Evolutionary conservation across 2,888 invertebrate genomes (phyloP).

Genomic region (Calliopum simillimum): DNA sequence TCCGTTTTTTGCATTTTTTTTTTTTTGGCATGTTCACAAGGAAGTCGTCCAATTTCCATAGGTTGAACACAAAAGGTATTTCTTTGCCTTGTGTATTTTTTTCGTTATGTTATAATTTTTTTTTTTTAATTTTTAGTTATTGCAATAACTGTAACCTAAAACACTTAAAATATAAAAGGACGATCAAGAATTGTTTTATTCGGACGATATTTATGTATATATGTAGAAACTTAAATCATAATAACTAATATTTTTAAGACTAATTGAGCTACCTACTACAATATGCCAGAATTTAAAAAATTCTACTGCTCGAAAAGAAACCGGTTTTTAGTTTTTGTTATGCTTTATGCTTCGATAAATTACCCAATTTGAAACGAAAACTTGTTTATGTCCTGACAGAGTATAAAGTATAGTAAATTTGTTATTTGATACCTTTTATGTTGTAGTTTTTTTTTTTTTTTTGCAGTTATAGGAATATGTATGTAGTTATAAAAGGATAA

Average conservation of each 20-base stretch:
- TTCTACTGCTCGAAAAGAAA: not conserved
- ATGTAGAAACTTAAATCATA: conserved; percentile 1
- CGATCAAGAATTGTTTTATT: conserved; percentile 3
- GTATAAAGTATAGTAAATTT: not conserved
- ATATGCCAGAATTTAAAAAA: not conserved
- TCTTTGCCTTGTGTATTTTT: not conserved
- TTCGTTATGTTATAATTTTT: not conserved
- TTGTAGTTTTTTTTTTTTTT: not conserved
- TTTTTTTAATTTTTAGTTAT: conserved; percentile 6
- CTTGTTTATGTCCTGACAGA: not conserved
- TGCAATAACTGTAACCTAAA: conserved; percentile 12
- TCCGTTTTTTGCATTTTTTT: not conserved
- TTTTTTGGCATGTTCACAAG: not conserved
- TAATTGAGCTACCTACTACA: not conserved
- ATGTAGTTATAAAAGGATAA: not conserved
- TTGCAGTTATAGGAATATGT: not conserved
- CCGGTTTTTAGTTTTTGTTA: not conserved
- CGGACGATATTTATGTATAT: not conserved
- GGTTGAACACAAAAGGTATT: not conserved
- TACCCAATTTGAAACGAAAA: not conserved
- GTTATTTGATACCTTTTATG: no score
- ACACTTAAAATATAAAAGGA: conserved; percentile 18
- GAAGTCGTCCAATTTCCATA: not conserved
- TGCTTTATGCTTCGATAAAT: not conserved
- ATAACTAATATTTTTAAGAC: not conserved